Evolutionary conservation across 1,140 invertebrate genomes (phyloP), one percentile per base, ranked within the genome.

Genomic region (Hycleus cichorii): DNA sequence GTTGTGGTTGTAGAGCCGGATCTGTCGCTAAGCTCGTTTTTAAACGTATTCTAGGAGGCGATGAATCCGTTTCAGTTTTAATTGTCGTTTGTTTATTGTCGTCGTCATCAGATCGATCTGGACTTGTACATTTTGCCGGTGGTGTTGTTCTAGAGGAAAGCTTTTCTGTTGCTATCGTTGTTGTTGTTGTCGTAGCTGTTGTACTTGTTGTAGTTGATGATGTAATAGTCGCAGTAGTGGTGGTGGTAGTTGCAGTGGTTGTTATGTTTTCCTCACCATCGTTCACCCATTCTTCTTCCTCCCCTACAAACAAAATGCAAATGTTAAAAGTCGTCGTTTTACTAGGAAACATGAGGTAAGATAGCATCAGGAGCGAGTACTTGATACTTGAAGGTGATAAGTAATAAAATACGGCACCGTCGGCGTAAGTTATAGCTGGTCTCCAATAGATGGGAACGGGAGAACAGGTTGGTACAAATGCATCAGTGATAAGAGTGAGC

Each of bases 1-100:
- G 47, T 32, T 50, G 63, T 63, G 25, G 73, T 71, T 85, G 82
- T 7, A 88, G 75, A 8, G 89, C 89, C 2, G 89, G 89, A 74
- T 91, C 88, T 18, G 87, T 90, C 57, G 88, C 88, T 51, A 91
- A 79, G 72, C 81, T 84, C 56, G 86, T 74, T 74, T 90, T 90
- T 45, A 91, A 78, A 59, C 88, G 81, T 61, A 91, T 76, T 66
- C 84, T 81, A 57, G 88, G 87, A 38, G 83, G 73, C 18, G 75
- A 75, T 32, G 74, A 71, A 39, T 78, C 77, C 7, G 71, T 70
- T 48, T 77, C 76, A 49, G 57, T 18, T 57, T 66, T 66, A 24
- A 42, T 52, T 25, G 47, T 54, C 10, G 59, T 49, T 46, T 27
- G 58, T 58, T 65, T 63, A n/a, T 47, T 27, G 11, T 59, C 69